Evolutionary conservation across 1,140 invertebrate genomes (phyloP).

Genomic region (Colletes latitarsis): DNA sequence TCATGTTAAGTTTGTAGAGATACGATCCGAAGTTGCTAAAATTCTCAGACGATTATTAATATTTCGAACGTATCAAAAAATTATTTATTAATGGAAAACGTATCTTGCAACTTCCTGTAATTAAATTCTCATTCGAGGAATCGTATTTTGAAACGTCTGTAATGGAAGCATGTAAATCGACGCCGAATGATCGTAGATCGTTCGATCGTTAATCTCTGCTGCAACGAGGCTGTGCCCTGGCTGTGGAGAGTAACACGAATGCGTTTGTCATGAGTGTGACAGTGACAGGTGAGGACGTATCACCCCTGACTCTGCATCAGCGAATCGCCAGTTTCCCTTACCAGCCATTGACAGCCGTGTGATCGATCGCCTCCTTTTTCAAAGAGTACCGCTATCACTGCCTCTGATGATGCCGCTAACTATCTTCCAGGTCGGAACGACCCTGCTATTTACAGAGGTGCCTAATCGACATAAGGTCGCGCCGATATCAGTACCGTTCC

Average conservation of each 20-base stretch:
- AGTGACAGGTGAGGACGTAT: constrained; percentile 59
- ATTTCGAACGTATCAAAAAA: background rate
- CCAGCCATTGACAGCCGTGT: constrained; percentile 57
- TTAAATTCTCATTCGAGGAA: background rate
- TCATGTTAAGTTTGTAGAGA: no score
- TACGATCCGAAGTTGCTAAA: no score
- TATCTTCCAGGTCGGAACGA: constrained; percentile 26
- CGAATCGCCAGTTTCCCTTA: constrained; percentile 38
- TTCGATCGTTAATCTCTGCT: constrained; percentile 21
- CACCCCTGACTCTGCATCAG: constrained; percentile 15
- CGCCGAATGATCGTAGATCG: constrained; percentile 8
- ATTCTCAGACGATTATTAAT: no score
- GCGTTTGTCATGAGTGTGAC: constrained; percentile 46
- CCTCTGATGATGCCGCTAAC: constrained; percentile 49
- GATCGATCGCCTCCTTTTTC: constrained; percentile 63
- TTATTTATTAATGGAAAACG: no score
- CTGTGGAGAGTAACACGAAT: constrained; percentile 11
- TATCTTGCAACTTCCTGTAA: no score
- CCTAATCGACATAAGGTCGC: constrained; percentile 1
- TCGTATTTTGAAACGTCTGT: background rate
- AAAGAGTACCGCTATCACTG: constrained; percentile 67
- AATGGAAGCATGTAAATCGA: background rate
- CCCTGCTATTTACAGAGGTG: constrained; percentile 29
- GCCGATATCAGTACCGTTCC: background rate
- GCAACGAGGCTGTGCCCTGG: background rate